A percentile compares a stretch with the other conserved stretches of the same genome.
Conservation (phyloP, 1,140 invertebrate species). For the Trinorchestia longiramus region DNA sequence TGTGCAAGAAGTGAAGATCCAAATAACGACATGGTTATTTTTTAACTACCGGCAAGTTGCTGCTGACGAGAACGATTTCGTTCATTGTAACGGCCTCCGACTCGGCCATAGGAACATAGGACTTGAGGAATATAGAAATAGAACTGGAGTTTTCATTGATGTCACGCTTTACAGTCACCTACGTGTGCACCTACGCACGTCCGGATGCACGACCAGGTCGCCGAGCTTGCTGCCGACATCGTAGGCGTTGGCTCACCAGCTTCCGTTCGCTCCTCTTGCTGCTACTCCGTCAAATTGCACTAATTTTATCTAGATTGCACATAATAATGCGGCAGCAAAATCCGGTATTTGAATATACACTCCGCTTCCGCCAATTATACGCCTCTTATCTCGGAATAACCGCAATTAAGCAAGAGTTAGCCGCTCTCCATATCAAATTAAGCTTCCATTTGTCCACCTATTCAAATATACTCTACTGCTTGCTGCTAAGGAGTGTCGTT, state of each 20-base stretch:
- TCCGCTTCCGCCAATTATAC: constrained; percentile 35
- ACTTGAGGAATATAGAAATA: neutral
- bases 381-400: constrained; percentile 36
- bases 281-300: constrained; percentile 24
- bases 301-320: constrained; percentile 51
- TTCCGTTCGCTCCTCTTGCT: constrained; percentile 37
- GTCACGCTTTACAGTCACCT: neutral
- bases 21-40: too few relatives aligned
- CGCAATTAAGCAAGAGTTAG: neutral
- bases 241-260: constrained; percentile 16
- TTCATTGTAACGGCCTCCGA: too few relatives aligned
- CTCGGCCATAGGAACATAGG: neutral
- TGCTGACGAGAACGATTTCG: too few relatives aligned
- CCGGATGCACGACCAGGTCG: neutral
- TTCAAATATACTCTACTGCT: neutral
- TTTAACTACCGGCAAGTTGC: too few relatives aligned
- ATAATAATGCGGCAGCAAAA: constrained; percentile 40
- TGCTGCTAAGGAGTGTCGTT: neutral
- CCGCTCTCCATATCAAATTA: constrained; percentile 38
- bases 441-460: neutral
- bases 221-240: neutral
- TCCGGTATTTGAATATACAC: constrained; percentile 53
- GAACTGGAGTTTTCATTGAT: too few relatives aligned
- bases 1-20: too few relatives aligned
- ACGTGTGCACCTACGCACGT: neutral